Evolutionary conservation across 2,113 vertebrate species (phyloP).

Genomic region (Tapirus terrestris): DNA sequence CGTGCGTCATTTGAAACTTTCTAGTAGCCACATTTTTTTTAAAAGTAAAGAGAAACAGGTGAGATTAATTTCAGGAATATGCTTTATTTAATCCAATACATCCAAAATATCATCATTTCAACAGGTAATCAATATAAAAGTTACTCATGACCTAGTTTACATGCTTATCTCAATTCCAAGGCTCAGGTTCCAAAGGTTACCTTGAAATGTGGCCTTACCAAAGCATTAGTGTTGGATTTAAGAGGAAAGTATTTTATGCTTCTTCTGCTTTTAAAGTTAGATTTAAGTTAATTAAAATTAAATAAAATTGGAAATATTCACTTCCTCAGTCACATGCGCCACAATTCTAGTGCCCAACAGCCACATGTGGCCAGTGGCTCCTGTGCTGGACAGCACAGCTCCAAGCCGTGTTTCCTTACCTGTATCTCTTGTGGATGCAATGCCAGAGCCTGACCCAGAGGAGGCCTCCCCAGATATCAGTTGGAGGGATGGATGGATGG

Average conservation of each 20-base stretch:
- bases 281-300: not conserved
- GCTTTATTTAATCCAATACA: not conserved
- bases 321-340: not conserved
- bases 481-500: not conserved
- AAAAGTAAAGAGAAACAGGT: not conserved
- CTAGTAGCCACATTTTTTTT: not conserved
- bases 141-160: not conserved
- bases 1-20: not conserved
- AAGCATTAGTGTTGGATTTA: not conserved
- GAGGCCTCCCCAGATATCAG: not conserved
- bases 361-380: fast-evolving
- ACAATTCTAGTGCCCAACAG: not conserved
- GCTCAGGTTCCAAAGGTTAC: not conserved
- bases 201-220: not conserved
- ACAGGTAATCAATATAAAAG: not conserved
- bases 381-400: not conserved
- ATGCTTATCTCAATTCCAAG: not conserved
- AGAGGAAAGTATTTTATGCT: not conserved
- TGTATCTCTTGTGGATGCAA: not conserved
- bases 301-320: not conserved
- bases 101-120: not conserved
- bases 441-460: not conserved
- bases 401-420: not conserved
- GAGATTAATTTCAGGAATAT: not conserved
- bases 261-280: not conserved